Evolutionary conservation across 2,888 invertebrate species (phyloP).

Genomic region (Polylopha cassiicola): DNA sequence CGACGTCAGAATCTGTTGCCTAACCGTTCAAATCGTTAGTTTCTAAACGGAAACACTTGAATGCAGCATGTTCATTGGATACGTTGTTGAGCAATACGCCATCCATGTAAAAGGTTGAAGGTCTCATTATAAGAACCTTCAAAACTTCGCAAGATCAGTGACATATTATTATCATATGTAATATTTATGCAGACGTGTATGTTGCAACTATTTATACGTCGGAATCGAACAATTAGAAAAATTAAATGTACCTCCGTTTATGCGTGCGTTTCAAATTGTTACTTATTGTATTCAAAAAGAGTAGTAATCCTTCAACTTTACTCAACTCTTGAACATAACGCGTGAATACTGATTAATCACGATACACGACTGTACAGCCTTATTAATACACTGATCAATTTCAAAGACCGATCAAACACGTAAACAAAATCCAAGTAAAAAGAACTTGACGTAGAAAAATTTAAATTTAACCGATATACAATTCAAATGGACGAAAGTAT

Average conservation of each 20-base stretch:
- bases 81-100: conserved; percentile 53
- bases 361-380: conserved; percentile 5
- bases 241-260: conserved; percentile 11
- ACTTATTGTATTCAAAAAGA: conserved; percentile 16
- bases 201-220: conserved; percentile 3
- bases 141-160: conserved; percentile 27
- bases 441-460: neutral
- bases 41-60: conserved; percentile 62
- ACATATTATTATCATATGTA: too few species aligned
- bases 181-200: too few species aligned
- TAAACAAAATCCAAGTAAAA: neutral
- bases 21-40: conserved; percentile 51
- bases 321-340: neutral
- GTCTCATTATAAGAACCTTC: conserved; percentile 46
- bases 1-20: conserved; percentile 45
- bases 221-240: conserved; percentile 16
- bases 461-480: too few species aligned
- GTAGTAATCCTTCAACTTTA: conserved; percentile 20
- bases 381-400: conserved; percentile 8
- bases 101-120: conserved; percentile 60
- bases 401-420: conserved; percentile 1
- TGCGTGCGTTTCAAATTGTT: conserved; percentile 16
- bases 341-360: conserved; percentile 1
- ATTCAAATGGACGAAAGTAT: too few species aligned
- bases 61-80: conserved; percentile 47